Conservation (phyloP, 1,140 invertebrate species). For the Sipha flava region DNA sequence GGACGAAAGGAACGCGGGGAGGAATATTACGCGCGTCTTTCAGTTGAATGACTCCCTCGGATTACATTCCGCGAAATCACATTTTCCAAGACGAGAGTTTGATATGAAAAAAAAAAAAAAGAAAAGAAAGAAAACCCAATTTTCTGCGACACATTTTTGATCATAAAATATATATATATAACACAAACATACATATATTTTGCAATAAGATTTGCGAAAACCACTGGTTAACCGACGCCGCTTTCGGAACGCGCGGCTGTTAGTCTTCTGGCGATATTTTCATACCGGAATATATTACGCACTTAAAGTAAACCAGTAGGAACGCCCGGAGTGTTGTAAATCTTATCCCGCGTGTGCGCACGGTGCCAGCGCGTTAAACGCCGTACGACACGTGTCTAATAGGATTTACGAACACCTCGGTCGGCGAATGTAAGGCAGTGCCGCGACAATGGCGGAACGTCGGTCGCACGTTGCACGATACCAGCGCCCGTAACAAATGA, state of each 20-base stretch:
- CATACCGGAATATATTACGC: too few relatives aligned
- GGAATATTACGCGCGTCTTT: constrained; percentile 24
- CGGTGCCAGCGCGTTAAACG: too few relatives aligned
- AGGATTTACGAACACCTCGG: too few relatives aligned
- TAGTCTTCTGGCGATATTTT: too few relatives aligned
- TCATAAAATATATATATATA: constrained; percentile 4
- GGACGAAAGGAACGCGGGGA: not conserved
- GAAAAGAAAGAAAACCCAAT: constrained; percentile 13
- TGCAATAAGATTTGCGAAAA: not conserved
- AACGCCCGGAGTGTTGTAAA: too few relatives aligned
- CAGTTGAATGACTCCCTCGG: constrained; percentile 23
- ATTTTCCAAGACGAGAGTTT: constrained; percentile 3
- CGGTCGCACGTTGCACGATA: too few relatives aligned
- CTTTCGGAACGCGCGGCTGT: not conserved
- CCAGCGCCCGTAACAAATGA: too few relatives aligned
- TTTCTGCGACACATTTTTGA: constrained; percentile 21
- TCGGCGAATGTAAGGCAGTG: too few relatives aligned
- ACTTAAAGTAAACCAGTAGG: too few relatives aligned
- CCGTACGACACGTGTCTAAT: too few relatives aligned
- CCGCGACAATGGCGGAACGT: too few relatives aligned
- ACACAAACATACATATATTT: not conserved
- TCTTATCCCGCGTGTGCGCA: too few relatives aligned
- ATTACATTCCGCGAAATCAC: constrained; percentile 29
- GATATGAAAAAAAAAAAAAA: constrained; percentile 10
- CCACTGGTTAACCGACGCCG: not conserved